These are phyloP conservation scores for Chionis minor DNA, from an alignment of 2,113 vertebrate genomes.

Conservation along the genomic window DNA sequence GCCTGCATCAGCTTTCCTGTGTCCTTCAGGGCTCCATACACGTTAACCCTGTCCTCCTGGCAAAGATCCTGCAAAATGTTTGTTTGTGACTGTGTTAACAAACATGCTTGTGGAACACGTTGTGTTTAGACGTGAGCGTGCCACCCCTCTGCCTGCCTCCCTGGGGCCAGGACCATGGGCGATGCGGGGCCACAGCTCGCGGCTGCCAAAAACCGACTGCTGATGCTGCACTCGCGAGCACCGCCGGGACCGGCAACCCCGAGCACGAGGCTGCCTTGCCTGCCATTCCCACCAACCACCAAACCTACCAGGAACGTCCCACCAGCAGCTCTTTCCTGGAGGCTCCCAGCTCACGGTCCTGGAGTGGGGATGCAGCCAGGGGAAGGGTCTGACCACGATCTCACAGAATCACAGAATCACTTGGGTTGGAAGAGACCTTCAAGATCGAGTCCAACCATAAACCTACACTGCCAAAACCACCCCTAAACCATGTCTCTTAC, in stretches of 20 bases:
- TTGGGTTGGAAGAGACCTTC: too few species aligned
- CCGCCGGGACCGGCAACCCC: background rate
- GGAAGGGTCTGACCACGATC: background rate
- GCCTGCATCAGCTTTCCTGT: background rate
- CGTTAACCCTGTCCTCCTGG: background rate
- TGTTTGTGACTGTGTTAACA: background rate
- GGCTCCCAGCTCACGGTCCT: background rate
- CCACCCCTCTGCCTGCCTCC: background rate
- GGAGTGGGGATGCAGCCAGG: background rate
- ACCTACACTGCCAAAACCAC: too few species aligned
- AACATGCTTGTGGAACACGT: background rate
- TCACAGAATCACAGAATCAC: background rate
- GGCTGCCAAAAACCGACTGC: background rate
- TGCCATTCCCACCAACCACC: background rate
- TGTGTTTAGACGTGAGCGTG: conserved; percentile 1
- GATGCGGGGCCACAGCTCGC: background rate
- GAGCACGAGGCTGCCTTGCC: background rate
- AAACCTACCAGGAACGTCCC: background rate
- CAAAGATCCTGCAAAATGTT: background rate
- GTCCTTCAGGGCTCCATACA: background rate
- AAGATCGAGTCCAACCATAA: too few species aligned
- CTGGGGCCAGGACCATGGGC: background rate
- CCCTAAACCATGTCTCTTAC: too few species aligned
- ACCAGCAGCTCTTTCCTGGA: background rate
- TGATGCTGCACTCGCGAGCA: background rate